Evolutionary conservation across 2,113 vertebrate species (phyloP).

Genomic region (Anguilla rostrata): DNA sequence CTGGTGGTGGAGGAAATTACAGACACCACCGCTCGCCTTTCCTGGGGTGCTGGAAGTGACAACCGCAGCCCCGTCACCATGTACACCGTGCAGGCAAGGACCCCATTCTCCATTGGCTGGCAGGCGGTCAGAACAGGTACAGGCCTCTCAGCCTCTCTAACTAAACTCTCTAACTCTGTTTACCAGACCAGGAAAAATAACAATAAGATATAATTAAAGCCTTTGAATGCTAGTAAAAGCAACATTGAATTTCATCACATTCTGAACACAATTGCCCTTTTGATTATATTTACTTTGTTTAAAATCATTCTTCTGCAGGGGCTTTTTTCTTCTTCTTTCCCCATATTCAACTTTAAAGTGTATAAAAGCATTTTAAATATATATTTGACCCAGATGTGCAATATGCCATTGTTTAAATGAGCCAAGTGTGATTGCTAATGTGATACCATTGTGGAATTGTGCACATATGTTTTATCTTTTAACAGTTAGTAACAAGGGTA

Average conservation of each 20-base stretch:
- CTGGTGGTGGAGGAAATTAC: slow-evolving; percentile 64
- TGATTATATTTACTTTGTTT: too few species aligned
- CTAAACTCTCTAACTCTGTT: not conserved
- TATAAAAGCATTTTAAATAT: not conserved
- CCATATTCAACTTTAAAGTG: too few species aligned
- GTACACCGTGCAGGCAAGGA: slow-evolving; percentile 66
- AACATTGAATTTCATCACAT: too few species aligned
- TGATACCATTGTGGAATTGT: not conserved
- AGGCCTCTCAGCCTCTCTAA: not conserved
- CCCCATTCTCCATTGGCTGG: slow-evolving; percentile 71
- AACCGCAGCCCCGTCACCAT: slow-evolving; percentile 70
- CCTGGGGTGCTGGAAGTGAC: slow-evolving; percentile 66
- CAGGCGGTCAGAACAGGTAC: slow-evolving; percentile 69
- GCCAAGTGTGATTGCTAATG: not conserved
- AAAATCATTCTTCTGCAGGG: too few species aligned
- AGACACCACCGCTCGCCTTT: slow-evolving; percentile 66
- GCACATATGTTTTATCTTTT: not conserved
- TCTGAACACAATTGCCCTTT: too few species aligned
- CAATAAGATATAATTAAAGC: too few species aligned
- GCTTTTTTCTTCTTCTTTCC: too few species aligned
- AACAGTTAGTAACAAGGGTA: not conserved
- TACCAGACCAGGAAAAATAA: too few species aligned
- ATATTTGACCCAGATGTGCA: not conserved
- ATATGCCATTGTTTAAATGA: not conserved
- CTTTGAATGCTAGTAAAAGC: too few species aligned